Evolutionary conservation across 2,113 vertebrate genomes (phyloP).

Genomic region (Platycercus adscitus): DNA sequence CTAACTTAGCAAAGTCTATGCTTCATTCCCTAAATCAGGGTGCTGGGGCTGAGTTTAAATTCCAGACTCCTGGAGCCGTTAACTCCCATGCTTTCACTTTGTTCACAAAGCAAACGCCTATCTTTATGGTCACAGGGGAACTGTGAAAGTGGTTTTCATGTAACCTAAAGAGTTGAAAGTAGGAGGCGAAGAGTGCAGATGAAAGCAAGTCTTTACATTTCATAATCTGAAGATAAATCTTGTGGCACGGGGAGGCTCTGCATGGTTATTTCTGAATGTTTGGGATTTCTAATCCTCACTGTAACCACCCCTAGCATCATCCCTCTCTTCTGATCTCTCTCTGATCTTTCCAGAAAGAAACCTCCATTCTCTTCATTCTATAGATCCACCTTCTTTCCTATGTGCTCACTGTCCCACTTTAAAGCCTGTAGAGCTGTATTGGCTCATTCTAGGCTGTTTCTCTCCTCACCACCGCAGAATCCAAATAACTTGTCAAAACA

Average conservation of each 20-base stretch:
- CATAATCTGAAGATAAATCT: constrained; percentile 29
- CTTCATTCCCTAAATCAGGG: neutral
- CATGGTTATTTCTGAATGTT: constrained; percentile 18
- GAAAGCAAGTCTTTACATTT: constrained; percentile 18
- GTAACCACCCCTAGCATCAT: neutral
- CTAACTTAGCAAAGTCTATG: neutral
- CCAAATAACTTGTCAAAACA: neutral
- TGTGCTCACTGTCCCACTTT: constrained; percentile 18
- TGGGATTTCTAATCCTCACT: neutral
- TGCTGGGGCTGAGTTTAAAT: neutral
- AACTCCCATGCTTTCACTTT: neutral
- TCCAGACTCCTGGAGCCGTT: neutral
- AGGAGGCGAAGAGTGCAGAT: neutral
- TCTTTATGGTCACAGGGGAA: constrained; percentile 2
- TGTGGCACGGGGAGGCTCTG: neutral
- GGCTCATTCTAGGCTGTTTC: neutral
- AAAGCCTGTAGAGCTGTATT: neutral
- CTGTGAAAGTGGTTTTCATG: constrained; percentile 38
- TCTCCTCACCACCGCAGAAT: neutral
- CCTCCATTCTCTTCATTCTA: neutral
- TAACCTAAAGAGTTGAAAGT: constrained; percentile 2
- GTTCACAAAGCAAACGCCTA: constrained; percentile 1
- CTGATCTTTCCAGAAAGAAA: constrained; percentile 23
- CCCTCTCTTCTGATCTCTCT: neutral
- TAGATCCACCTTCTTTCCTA: constrained; percentile 11